Conservation (phyloP, 2,888 invertebrate genomes). For the Drosophila maculinotata region DNA sequence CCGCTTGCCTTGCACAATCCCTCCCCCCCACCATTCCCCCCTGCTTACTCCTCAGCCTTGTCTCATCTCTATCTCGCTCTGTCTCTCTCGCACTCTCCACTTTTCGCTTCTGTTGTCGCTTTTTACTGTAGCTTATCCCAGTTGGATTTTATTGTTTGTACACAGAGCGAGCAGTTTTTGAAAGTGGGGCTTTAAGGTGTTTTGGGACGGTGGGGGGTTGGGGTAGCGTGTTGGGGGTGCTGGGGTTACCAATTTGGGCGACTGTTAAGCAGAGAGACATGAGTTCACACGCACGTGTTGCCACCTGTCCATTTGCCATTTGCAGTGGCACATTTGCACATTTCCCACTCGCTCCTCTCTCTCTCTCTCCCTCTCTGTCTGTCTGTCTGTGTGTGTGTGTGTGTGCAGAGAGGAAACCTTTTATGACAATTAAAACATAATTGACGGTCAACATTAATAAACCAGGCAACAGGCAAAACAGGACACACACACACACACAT, state of each 20-base stretch:
- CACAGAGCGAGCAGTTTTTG: conserved; percentile 19
- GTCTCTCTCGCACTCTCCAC: conserved; percentile 17
- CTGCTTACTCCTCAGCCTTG: not conserved
- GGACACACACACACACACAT: conserved; percentile 16
- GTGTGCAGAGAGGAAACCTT: conserved; percentile 75
- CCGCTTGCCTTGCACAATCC: conserved; percentile 5
- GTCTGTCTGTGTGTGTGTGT: conserved; percentile 10
- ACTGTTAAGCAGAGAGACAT: not conserved
- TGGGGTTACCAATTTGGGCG: not conserved
- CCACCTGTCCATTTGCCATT: conserved; percentile 26
- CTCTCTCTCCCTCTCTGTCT: not conserved
- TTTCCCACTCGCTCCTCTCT: not conserved
- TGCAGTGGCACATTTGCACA: conserved; percentile 15
- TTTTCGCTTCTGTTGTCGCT: conserved; percentile 33
- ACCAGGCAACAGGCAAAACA: conserved; percentile 57
- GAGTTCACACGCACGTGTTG: conserved; percentile 38
- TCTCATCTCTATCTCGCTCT: conserved; percentile 1
- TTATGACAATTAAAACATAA: conserved; percentile 85
- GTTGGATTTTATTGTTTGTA: conserved; percentile 75
- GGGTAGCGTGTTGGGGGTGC: not conserved
- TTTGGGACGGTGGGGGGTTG: too few species aligned
- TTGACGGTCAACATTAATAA: conserved; percentile 84
- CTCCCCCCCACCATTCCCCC: conserved; percentile 1
- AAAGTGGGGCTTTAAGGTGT: too few species aligned
- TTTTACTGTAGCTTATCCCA: conserved; percentile 71